Evolutionary conservation across 2,888 invertebrate genomes (phyloP), one percentile per base, ranked within the genome.

Genomic region (Petrophora chlorosata): DNA sequence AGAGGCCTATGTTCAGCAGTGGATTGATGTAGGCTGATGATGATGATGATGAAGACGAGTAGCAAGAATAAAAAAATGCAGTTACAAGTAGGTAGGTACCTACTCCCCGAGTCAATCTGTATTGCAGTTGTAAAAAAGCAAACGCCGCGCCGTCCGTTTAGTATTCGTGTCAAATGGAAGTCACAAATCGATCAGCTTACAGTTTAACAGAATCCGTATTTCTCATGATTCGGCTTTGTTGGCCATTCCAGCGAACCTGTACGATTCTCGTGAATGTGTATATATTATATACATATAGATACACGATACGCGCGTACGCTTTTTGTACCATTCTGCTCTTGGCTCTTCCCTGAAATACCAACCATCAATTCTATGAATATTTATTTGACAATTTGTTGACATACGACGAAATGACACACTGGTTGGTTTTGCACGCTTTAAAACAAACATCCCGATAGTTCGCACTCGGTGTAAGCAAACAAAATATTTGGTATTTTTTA

Each of bases 191-290:
- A 68, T 74, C 71, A 57, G 54, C 66, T 74, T 70, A 68, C 76
- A 56, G 66, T 69, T 76, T 69, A 71, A 68, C 65, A 70, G 76
- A 78, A 79, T 68, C 68, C 63, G 56, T 63, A 64, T 56, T 70
- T 67, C 69, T 61, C 64, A 69, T 61, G 60, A 70, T 64, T 64
- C 59, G 55, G 63, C 70, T 70, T 72, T 72, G 69, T 66, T 65
- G 59, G 58, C 47, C 61, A 60, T 70, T 73, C 67, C 69, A 53
- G 55, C 39, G 50, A 69, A 59, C 58, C 40, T 51, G 48, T 38
- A 39, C 54, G 48, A 50, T 66, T 66, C 65, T 69, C 59, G 63
- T 61, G 59, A 61, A 61, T 60, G 59, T 60, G 63, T 10, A 9
- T 23, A 23, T n/a, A n/a, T n/a, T n/a, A n/a, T n/a, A n/a, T n/a